Percentiles rank a stretch among this genome's conserved stretches.
Evolutionary conservation across 2,888 invertebrate genomes (phyloP).

Genomic region (Calliphora vomitoria): DNA sequence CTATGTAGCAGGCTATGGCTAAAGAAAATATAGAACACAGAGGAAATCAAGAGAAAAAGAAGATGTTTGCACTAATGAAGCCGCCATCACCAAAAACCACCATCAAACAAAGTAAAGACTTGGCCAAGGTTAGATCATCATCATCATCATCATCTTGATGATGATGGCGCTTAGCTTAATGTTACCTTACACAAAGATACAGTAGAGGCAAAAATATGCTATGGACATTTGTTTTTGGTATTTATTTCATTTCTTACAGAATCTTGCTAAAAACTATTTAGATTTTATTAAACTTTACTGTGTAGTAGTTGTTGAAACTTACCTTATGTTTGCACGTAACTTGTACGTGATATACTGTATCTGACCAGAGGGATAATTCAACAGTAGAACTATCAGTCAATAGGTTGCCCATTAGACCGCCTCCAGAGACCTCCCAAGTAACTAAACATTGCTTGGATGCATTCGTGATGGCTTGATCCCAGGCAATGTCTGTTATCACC

Average conservation of each 20-base stretch:
- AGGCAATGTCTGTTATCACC: constrained; percentile 80
- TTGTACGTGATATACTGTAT: constrained; percentile 92
- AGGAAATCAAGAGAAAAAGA: constrained; percentile 43
- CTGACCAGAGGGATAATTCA: constrained; percentile 92
- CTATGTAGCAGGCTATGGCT: neutral
- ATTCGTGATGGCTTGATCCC: constrained; percentile 81
- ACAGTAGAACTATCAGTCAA: constrained; percentile 92
- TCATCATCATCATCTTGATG: constrained; percentile 24
- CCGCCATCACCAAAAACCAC: constrained; percentile 53
- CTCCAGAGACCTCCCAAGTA: constrained; percentile 93
- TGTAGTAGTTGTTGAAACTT: constrained; percentile 72
- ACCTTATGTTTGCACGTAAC: constrained; percentile 85
- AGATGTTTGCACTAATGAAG: constrained; percentile 67
- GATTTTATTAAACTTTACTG: constrained; percentile 21
- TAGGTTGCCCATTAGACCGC: constrained; percentile 92
- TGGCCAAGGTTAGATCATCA: constrained; percentile 54
- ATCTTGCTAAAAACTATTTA: neutral
- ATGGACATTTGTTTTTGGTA: neutral
- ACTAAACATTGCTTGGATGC: constrained; percentile 88
- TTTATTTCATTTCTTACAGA: neutral
- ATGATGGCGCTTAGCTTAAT: constrained; percentile 58
- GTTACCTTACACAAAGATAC: neutral
- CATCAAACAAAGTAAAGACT: constrained; percentile 41
- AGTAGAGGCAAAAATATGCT: neutral
- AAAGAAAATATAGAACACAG: constrained; percentile 28